Percentiles rank a stretch among this genome's conserved stretches.
These are phyloP conservation scores for Ptilonorhynchus violaceus DNA, from an alignment of 2,113 vertebrate species.

Conservation along the genomic window DNA sequence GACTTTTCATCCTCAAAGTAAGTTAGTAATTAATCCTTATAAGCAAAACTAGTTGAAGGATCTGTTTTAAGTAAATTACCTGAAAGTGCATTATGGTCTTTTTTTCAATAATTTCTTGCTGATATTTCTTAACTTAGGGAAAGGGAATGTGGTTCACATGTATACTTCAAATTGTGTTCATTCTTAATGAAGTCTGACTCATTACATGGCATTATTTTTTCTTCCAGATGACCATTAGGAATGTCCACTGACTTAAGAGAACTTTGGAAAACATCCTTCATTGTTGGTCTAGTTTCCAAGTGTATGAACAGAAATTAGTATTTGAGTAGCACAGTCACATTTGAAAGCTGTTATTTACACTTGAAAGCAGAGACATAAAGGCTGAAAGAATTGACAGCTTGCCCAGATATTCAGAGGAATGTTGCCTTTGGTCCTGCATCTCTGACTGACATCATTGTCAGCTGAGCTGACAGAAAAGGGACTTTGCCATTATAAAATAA, in stretches of 20 bases:
- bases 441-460: not conserved
- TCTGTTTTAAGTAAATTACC: not conserved
- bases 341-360: constrained; percentile 19
- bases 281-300: not conserved
- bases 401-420: not conserved
- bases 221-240: not conserved
- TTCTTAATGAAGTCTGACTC: not conserved
- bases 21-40: constrained; percentile 18
- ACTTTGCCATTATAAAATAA: not conserved
- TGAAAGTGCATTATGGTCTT: not conserved
- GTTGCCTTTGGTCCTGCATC: not conserved
- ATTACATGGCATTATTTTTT: not conserved
- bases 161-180: not conserved
- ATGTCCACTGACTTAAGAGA: not conserved
- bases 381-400: not conserved
- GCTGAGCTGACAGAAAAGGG: not conserved
- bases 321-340: not conserved
- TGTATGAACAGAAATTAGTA: not conserved
- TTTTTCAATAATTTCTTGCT: not conserved
- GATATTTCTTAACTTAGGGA: not conserved
- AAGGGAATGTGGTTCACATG: not conserved
- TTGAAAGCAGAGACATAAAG: not conserved
- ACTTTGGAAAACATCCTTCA: not conserved
- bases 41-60: not conserved
- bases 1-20: constrained; percentile 13